Evolutionary conservation across 1,140 invertebrate genomes (phyloP), one percentile per base, ranked within the genome.

Genomic region (Spodoptera litura): DNA sequence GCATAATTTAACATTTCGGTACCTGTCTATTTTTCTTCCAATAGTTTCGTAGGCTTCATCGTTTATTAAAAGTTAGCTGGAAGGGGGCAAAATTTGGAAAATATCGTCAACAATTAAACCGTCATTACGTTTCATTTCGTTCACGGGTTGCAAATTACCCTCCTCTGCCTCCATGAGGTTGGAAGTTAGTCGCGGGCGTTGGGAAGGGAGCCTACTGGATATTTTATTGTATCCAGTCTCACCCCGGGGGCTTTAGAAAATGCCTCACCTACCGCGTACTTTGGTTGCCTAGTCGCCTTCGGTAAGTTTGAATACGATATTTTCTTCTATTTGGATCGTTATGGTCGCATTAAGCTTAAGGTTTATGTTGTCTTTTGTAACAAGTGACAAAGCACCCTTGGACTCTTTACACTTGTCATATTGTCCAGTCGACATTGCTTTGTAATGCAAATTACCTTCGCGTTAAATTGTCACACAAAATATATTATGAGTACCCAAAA

Each of bases 141-240:
- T 70, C 49, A 51, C 55, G 79, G 49, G 61, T 87, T 83, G 49
- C 76, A 80, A 87, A 88, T 84, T 83, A 81, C 80, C 75, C 73
- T 66, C 80, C 68, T 64, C 13, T 15, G 68, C 52, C 56, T 59
- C 56, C 70, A 31, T 31, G 66, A 70, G 59, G 66, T 59, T 59
- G 62, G 27, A 78, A 31, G 68, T 70, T 49, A 35, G 74, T 72
- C 49, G 61, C 75, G 77, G 55, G 25, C 55, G 62, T 13, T 61
- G 74, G 76, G 71, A 82, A 78, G 75, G 75, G 78, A 70, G 85
- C 78, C 68, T 70, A 44, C 73, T 61, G 49, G 66, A 83, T 86
- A 84, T 84, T 86, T 86, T 87, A 70, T 86, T 84, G 81, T 84
- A 82, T 79, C 81, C 78, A 79, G 79, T 81, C 81, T 78, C 82